Evolutionary conservation across 2,113 vertebrate genomes (phyloP).

Genomic region (Lynx canadensis): DNA sequence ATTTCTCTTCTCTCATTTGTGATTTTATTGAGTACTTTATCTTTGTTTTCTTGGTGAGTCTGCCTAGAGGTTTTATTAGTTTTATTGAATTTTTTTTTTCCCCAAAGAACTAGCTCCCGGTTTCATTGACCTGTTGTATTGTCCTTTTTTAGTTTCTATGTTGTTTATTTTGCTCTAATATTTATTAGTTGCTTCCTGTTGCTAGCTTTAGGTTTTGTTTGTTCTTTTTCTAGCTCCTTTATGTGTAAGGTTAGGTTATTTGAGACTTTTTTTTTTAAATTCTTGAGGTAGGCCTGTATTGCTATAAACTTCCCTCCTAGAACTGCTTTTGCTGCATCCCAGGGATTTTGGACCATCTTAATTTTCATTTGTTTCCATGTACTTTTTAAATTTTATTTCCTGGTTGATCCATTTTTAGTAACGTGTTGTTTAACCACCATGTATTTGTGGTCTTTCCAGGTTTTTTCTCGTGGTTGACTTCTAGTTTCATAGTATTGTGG

Average conservation of each 20-base stretch:
- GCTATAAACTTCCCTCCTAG: neutral
- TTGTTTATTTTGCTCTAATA: neutral
- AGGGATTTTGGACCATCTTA: neutral
- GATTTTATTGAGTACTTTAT: neutral
- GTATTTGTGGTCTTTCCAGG: neutral
- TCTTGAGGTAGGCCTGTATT: neutral
- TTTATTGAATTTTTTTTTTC: neutral
- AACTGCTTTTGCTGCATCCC: neutral
- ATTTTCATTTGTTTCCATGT: neutral
- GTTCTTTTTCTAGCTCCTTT: neutral
- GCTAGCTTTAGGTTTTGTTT: neutral
- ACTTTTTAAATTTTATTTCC: neutral
- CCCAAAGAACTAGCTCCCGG: neutral
- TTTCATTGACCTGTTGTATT: neutral
- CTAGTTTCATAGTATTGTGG: neutral
- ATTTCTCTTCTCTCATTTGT: neutral
- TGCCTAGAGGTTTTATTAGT: neutral
- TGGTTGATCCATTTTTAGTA: neutral
- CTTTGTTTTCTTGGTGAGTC: neutral
- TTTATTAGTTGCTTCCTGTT: neutral
- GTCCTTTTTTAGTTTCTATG: neutral
- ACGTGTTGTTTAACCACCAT: neutral
- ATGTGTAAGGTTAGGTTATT: neutral
- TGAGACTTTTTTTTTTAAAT: neutral
- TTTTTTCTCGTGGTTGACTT: neutral